These are phyloP conservation scores for Zaprionus inermis DNA, from an alignment of 1,140 invertebrate genomes.

Conservation along the genomic window DNA sequence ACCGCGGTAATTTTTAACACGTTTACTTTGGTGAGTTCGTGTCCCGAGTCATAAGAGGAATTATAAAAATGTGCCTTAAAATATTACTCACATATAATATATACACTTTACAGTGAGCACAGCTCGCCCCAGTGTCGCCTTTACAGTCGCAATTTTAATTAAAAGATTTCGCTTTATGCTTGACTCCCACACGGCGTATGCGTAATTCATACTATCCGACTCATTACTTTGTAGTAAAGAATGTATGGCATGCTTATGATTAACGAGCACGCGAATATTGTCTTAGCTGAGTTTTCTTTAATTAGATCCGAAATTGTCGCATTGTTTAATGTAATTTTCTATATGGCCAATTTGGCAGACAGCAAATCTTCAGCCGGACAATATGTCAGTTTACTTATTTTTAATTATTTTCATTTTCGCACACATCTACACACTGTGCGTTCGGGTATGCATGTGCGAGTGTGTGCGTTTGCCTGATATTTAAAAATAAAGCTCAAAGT, in stretches of 20 bases:
- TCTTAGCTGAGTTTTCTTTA: constrained; percentile 25
- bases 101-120: not conserved
- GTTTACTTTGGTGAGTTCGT: constrained; percentile 63
- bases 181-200: constrained; percentile 22
- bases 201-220: constrained; percentile 2
- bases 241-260: not conserved
- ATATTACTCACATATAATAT: not conserved
- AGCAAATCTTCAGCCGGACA: constrained; percentile 68
- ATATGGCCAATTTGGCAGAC: constrained; percentile 69
- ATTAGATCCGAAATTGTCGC: constrained; percentile 37
- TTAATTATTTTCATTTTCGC: constrained; percentile 48
- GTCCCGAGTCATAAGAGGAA: not conserved
- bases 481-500: constrained; percentile 75
- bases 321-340: constrained; percentile 48
- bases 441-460: constrained; percentile 27
- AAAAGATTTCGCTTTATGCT: not conserved
- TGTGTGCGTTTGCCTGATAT: constrained; percentile 30
- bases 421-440: constrained; percentile 30
- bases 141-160: not conserved
- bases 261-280: not conserved
- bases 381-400: constrained; percentile 60
- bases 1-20: constrained; percentile 64
- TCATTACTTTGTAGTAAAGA: not conserved
- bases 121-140: not conserved
- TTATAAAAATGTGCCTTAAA: not conserved